A percentile compares a stretch with the other conserved stretches of the same genome.
phyloP scores from a whole-genome alignment of 2,797 vertebrate species.

The Xenops minutus region DNA sequence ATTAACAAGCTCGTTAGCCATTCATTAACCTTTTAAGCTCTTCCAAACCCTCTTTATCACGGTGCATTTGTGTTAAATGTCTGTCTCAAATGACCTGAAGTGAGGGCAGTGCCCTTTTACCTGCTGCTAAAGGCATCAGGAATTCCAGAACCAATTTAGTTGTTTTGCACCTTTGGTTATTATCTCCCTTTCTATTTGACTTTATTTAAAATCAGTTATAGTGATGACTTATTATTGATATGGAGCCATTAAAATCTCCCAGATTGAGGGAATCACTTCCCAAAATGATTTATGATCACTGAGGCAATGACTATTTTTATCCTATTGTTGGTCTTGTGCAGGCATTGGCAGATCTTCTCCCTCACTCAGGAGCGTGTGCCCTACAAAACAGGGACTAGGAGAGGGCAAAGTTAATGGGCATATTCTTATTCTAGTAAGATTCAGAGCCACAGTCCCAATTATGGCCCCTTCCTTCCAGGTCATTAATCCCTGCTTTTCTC shows the following conservation, averaged over 20 bases:
- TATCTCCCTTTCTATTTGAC: not conserved
- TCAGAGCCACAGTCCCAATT: not conserved
- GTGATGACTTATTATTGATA: not conserved
- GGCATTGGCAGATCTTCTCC: not conserved
- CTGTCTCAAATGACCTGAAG: not conserved
- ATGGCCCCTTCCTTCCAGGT: not conserved
- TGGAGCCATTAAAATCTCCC: not conserved
- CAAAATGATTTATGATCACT: not conserved
- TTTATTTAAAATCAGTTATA: not conserved
- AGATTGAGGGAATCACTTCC: not conserved
- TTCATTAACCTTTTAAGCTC: slow-evolving; percentile 4
- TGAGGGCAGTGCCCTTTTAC: rapidly evolving
- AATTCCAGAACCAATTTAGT: not conserved
- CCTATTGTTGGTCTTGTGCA: not conserved
- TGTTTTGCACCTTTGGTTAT: not conserved
- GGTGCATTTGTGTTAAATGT: not conserved
- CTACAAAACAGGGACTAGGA: not conserved
- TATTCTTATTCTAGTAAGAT: not conserved
- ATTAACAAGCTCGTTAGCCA: not conserved
- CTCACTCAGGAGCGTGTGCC: rapidly evolving
- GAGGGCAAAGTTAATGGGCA: not conserved
- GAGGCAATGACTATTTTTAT: not conserved
- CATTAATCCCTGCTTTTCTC: not conserved
- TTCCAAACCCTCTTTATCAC: not conserved
- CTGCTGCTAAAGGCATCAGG: not conserved